Evolutionary conservation across 1,140 invertebrate genomes (phyloP).

Genomic region (Sinella curviseta): DNA sequence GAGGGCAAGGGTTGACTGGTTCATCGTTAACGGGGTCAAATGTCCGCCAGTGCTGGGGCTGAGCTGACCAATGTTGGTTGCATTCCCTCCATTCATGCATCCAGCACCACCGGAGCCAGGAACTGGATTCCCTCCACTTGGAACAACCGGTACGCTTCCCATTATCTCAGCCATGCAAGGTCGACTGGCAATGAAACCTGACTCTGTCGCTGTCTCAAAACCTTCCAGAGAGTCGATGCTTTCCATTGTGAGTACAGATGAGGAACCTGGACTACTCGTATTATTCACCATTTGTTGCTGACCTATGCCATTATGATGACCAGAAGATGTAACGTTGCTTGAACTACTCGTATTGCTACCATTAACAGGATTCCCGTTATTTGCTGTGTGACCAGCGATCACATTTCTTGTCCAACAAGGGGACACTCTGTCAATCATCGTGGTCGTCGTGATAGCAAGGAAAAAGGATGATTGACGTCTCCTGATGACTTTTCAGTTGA

Average conservation of each 20-base stretch:
- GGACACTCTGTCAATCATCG: constrained; percentile 50
- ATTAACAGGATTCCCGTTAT: constrained; percentile 14
- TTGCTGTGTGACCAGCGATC: constrained; percentile 20
- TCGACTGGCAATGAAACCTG: constrained; percentile 87
- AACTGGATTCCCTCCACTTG: not conserved
- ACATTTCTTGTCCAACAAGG: constrained; percentile 49
- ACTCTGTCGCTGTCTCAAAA: constrained; percentile 59
- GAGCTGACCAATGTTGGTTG: constrained; percentile 27
- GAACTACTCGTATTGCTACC: not conserved
- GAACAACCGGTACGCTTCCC: constrained; percentile 60
- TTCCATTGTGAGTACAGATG: constrained; percentile 47
- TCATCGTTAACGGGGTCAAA: constrained; percentile 43
- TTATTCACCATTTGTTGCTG: constrained; percentile 21
- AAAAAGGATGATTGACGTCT: constrained; percentile 4
- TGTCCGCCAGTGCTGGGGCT: constrained; percentile 38
- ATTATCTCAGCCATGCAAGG: constrained; percentile 92
- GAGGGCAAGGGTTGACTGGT: constrained; percentile 26
- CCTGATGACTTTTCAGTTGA: not conserved
- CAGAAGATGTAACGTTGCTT: not conserved
- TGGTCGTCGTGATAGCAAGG: not conserved
- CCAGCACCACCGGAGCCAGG: not conserved
- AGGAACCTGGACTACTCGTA: constrained; percentile 46
- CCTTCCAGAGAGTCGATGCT: constrained; percentile 48
- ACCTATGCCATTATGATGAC: constrained; percentile 25
- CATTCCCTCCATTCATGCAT: not conserved